Evolutionary conservation across 2,888 invertebrate species (phyloP), one percentile per base, ranked within the genome.

Genomic region (Caenorhabditis sp.): DNA sequence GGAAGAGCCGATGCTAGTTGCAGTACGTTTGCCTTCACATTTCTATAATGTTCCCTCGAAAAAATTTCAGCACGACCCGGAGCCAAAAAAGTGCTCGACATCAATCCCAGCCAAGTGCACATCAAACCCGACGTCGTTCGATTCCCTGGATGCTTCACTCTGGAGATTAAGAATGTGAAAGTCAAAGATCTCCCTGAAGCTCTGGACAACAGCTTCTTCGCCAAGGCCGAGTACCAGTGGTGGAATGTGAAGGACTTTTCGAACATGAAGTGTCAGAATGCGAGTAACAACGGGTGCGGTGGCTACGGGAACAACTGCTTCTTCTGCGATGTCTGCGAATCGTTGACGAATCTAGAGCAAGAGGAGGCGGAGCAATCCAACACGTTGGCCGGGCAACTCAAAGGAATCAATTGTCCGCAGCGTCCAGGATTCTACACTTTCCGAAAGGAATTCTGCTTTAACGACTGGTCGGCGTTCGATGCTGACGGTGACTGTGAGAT

Each of bases 211-310:
- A 85, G 86, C 73, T 91, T 92, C 82, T 92, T 92, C 70, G 91
- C 91, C 7, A 91, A 92, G 70, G 90, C 89, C n/a, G 91, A 92
- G 70, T 92, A 91, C 84, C 91, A 92, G 70, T 92, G 92, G 92
- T 88, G 91, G 86, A 92, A 92, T 82, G 90, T 91, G 7, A 88
- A 89, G 44, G 90, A 91, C 54, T 91, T 92, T 64, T 86, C 89
- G 31, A 90, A 91, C 66, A 84, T 90, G 80, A 92, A 91, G 73
- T 92, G 92, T 68, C 91, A 92, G 68, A 91, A 92, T 76, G 86
- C 90, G n/a, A 86, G 88, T 24, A 88, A 85, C 56, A 89, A 92
- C 74, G 92, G 92, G 8, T 92, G 92, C 77, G 92, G 91, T 1
- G 92, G 92, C 2, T 90, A 89, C 56, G 92, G 92, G 24, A 92